phyloP scores from a whole-genome alignment of 2,888 invertebrate genomes.

The Eustalomyia histrio region DNA sequence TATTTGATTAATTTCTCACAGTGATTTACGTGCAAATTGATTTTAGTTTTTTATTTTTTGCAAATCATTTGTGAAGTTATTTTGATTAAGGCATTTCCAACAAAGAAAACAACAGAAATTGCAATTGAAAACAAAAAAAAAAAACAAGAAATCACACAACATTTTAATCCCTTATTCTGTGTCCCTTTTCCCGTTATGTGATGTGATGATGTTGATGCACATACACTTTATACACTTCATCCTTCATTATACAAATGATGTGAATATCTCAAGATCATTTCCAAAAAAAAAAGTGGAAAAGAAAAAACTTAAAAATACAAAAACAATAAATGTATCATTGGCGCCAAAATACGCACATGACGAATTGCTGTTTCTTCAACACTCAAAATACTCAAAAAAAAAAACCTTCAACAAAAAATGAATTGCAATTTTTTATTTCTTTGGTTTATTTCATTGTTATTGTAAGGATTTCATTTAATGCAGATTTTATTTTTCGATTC shows the following conservation, averaged over 20 bases:
- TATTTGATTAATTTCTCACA: conserved; percentile 59
- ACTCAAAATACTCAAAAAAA: conserved; percentile 7
- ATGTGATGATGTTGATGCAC: conserved; percentile 19
- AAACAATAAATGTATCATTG: conserved; percentile 49
- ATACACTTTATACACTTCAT: conserved; percentile 26
- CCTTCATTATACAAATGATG: conserved; percentile 14
- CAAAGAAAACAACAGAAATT: conserved; percentile 26
- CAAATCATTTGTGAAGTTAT: conserved; percentile 26
- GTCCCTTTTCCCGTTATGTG: conserved; percentile 44
- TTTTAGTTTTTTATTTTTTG: conserved; percentile 22
- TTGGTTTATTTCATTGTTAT: conserved; percentile 16
- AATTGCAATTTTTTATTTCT: conserved; percentile 44
- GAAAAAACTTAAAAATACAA: conserved; percentile 7
- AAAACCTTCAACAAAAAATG: conserved; percentile 4
- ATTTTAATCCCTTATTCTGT: conserved; percentile 39
- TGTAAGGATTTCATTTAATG: conserved; percentile 51
- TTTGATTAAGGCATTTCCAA: conserved; percentile 39
- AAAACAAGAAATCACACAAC: conserved; percentile 11
- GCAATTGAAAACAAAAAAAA: conserved; percentile 33
- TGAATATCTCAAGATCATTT: conserved; percentile 39
- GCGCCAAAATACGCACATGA: conserved; percentile 63
- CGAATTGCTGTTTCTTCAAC: conserved; percentile 50
- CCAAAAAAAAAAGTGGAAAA: conserved; percentile 1
- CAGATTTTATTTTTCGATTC: conserved; percentile 43
- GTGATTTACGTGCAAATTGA: conserved; percentile 56